Conservation (phyloP, 1,140 invertebrate genomes). For the Lepidurus couesii region DNA sequence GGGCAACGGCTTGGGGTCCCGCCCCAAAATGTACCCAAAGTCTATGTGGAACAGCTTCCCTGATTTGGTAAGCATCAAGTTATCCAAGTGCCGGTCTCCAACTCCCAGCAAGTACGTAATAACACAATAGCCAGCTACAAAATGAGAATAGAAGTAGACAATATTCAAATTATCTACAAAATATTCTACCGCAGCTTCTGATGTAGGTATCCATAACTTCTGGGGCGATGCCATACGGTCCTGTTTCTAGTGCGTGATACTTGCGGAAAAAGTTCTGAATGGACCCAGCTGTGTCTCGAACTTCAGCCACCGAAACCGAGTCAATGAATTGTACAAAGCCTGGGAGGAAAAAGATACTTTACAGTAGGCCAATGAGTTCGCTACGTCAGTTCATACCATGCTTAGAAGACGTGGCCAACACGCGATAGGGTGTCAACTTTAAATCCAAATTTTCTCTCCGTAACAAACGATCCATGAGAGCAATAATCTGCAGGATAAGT, state of each 20-base stretch:
- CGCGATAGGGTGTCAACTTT: conserved; percentile 89
- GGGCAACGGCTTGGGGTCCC: conserved; percentile 96
- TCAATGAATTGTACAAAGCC: conserved; percentile 96
- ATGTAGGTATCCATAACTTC: conserved; percentile 98
- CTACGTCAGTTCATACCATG: conserved; percentile 56
- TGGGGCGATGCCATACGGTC: conserved; percentile 80
- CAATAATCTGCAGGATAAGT: conserved; percentile 94
- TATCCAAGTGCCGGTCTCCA: conserved; percentile 96
- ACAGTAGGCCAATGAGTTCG: conserved; percentile 23
- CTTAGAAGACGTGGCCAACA: conserved; percentile 87
- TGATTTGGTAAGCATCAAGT: conserved; percentile 79
- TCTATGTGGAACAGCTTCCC: conserved; percentile 98
- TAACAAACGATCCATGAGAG: conserved; percentile 94
- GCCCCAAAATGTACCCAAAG: conserved; percentile 96
- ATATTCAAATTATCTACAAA: conserved; percentile 20
- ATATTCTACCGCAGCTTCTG: conserved; percentile 73
- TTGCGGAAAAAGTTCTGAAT: conserved; percentile 88
- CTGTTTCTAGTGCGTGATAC: conserved; percentile 77
- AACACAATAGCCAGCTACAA: conserved; percentile 90
- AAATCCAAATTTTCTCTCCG: conserved; percentile 89
- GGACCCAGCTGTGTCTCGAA: conserved; percentile 74
- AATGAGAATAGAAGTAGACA: conserved; percentile 28
- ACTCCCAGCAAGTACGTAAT: conserved; percentile 97
- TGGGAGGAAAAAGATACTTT: conserved; percentile 38
- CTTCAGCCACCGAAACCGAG: conserved; percentile 85